A percentile compares a stretch with the other conserved stretches of the same genome.
phyloP scores from a whole-genome alignment of 2,888 invertebrate species.

The Balanococcus diminutus region DNA sequence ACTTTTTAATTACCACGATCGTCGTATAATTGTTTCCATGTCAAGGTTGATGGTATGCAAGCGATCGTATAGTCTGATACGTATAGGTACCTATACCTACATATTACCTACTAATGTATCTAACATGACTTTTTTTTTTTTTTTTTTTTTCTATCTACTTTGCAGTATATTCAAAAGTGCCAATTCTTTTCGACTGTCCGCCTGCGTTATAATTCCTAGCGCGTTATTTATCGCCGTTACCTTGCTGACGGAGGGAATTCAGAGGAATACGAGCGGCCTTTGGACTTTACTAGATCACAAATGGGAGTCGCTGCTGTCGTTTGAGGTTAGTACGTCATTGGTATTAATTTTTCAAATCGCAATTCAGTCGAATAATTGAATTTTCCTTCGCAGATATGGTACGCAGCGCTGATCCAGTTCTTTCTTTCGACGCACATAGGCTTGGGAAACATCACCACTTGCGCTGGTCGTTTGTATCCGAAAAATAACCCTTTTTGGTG shows the following conservation, averaged over 20 bases:
- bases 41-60: background rate
- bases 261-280: conserved; percentile 60
- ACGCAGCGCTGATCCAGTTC: conserved; percentile 70
- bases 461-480: conserved; percentile 69
- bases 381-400: too few relatives aligned
- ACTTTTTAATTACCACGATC: background rate
- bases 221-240: conserved; percentile 62
- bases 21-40: background rate
- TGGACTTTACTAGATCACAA: conserved; percentile 59
- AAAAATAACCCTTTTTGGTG: conserved; percentile 72
- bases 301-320: conserved; percentile 62
- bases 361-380: too few relatives aligned
- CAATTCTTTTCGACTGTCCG: conserved; percentile 64
- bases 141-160: conserved; percentile 55
- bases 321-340: conserved; percentile 60
- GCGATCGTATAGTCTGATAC: background rate
- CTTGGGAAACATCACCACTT: conserved; percentile 70
- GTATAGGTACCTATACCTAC: background rate
- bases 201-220: conserved; percentile 62
- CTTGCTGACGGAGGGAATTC: conserved; percentile 61
- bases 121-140: too few relatives aligned
- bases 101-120: too few relatives aligned
- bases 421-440: conserved; percentile 70
- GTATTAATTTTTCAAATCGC: conserved; percentile 59
- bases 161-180: conserved; percentile 63